These are phyloP conservation scores for Ctenomys sociabilis DNA, from an alignment of 2,113 vertebrate genomes.

Conservation along the genomic window DNA sequence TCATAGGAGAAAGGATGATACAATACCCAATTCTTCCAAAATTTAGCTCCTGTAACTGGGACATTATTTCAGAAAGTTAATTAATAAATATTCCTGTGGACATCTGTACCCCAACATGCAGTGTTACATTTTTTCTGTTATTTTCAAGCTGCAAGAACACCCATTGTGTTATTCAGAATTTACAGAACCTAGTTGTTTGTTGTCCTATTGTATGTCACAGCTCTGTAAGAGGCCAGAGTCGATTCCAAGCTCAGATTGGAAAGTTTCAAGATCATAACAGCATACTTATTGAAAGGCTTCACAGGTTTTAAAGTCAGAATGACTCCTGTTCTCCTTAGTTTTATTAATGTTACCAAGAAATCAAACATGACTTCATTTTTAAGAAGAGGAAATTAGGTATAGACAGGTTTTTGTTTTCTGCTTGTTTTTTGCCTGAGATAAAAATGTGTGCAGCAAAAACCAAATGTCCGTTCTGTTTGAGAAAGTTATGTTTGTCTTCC, in stretches of 20 bases:
- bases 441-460: conserved; percentile 49
- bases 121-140: conserved; percentile 55
- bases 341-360: conserved; percentile 52
- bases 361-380: conserved; percentile 62
- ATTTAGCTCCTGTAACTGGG: conserved; percentile 69
- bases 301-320: conserved; percentile 60
- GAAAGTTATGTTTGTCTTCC: conserved; percentile 31
- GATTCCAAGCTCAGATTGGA: conserved; percentile 48
- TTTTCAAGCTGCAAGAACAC: conserved; percentile 70
- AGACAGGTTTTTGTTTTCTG: neutral
- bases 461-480: neutral
- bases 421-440: neutral
- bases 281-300: conserved; percentile 70
- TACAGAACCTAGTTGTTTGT: conserved; percentile 74
- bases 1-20: conserved; percentile 29
- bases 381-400: conserved; percentile 3
- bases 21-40: conserved; percentile 74
- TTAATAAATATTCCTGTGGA: conserved; percentile 74
- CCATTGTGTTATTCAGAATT: conserved; percentile 69
- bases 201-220: conserved; percentile 53
- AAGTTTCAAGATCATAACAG: conserved; percentile 67
- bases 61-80: conserved; percentile 74
- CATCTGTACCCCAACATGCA: conserved; percentile 73
- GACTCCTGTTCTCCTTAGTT: conserved; percentile 55
- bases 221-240: neutral